Evolutionary conservation across 2,113 vertebrate species (phyloP), one percentile per base, ranked within the genome.

Genomic region (Brachyistius frenatus): DNA sequence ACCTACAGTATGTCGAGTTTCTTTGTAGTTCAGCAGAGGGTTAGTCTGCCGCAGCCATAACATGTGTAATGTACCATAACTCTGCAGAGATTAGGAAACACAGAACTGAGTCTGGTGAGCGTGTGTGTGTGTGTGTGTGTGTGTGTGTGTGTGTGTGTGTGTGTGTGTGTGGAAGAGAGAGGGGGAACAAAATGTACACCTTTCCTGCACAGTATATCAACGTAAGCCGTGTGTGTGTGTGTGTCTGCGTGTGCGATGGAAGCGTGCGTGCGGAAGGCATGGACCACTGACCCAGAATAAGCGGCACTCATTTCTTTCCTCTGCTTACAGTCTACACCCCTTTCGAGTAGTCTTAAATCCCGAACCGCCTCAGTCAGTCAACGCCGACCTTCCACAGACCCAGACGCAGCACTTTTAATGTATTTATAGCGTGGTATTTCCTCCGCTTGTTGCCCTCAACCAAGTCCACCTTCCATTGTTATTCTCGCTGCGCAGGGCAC

Each of bases 391-490:
- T 87, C 80, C 57, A 37, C 55, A 58, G 74, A 64, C 80, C 73
- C 23, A 56, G 32, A 73, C 70, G 1, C 76, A 67, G 73, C 66
- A 35, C 53, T 80, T 69, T 15, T 58, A 56, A 52, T 46, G 11
- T 87, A 87, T 92, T 90, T 88, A 90, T 90, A 89, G 84, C 44
- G 7, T 36, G 86, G 83, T 81, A 89, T 88, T 88, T 88, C 87
- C 91, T 46, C 54, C 3, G 64, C 84, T 80, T 88, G 80, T 80
- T 86, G 78, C 50, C 70, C 73, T 85, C 73, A 56, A 78, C 81
- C 76, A 67, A 62, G 66, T 76, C 80, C 86, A 90, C 78, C 81
- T 84, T 80, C 86, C 76, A 90, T 90, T 92, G 91, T 92, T 91
- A 55, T 76, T 86, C 66, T 47, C 15, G 16, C 10, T 35, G 80